Base-by-base conservation (phyloP, 2,888 invertebrate species). In the Punctoribates punctum region DNA sequence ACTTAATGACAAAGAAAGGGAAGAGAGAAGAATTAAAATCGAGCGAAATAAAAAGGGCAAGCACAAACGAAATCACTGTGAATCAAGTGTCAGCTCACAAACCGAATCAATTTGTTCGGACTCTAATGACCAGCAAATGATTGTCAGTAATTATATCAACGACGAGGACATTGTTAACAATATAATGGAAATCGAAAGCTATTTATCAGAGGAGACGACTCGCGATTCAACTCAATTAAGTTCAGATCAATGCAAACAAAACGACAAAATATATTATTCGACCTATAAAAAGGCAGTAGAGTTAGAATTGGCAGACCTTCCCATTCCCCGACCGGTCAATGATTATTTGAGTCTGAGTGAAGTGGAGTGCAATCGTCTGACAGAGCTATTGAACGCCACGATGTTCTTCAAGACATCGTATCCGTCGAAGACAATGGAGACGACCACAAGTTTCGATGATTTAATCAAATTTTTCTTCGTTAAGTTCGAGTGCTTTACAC, bases 381-480 rank as follows among this genome's bases (percentile, higher is more conserved):
- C n/a, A 8, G 54, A 54, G 54, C 13, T 54, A 23, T 54, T 54
- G n/a, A 54, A 54, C 20, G 54, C 54, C 6, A 54, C 54, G 1
- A 6, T 20, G 1, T 5, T 20, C 1, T 54, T n/a, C 6, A 13
- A 54, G 54, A 20, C 54, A 13, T 13, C 54, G 8, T n/a, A 54
- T 8, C 20, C 23, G n/a, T 23, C 54, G n/a, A 54, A 20, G 1
- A 54, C 54, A 54, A 9, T 23, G n/a, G 75, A 75, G n/a, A 65
- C 67, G n/a, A 25, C 9, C 2, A n/a, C 34, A 5, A 8, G 25
- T 27, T 27, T 75, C 8, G 34, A 94, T 75, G 92, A 91, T 81
- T 90, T 94, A 34, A 92, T 94, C 79, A 94, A 94, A 86, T 86
- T 96, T 81, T 94, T 94, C 0, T 95, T 96, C 3, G 89, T 95